Conservation (phyloP, 2,797 vertebrate species). For the Synaphobranchus kaupii region DNA sequence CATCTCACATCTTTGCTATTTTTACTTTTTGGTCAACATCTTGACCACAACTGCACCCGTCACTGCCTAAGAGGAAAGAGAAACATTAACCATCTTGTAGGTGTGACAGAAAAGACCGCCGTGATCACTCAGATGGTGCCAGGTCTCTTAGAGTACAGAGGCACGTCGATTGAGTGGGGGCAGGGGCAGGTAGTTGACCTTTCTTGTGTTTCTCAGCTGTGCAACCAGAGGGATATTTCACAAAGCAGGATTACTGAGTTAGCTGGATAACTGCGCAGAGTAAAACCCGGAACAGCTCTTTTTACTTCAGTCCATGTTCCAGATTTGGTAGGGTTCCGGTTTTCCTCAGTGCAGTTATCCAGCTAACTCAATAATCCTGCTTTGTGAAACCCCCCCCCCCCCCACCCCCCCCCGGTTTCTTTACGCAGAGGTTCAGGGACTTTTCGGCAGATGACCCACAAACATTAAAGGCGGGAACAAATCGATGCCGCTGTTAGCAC, state of each 20-base stretch:
- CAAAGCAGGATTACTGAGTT: too few relatives aligned
- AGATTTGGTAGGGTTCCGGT: too few relatives aligned
- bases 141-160: background rate
- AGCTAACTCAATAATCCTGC: too few relatives aligned
- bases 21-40: background rate
- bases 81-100: conserved; percentile 23
- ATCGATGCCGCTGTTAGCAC: conserved; percentile 41
- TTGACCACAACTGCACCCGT: conserved; percentile 36
- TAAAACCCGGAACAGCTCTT: too few relatives aligned
- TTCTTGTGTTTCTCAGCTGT: background rate
- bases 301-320: too few relatives aligned
- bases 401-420: background rate
- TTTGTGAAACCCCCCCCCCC: too few relatives aligned
- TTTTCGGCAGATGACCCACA: background rate
- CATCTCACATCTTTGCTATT: background rate
- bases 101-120: background rate
- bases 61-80: conserved; percentile 32
- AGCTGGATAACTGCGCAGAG: too few relatives aligned
- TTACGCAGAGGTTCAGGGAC: background rate
- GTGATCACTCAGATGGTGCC: background rate
- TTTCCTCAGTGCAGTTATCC: too few relatives aligned
- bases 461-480: conserved; percentile 4
- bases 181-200: background rate
- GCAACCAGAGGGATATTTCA: background rate
- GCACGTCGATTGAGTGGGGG: background rate